Percentiles rank a stretch among this genome's conserved stretches.
phyloP scores from a whole-genome alignment of 1,140 invertebrate genomes.

The Zaprionus kolodkinae region DNA sequence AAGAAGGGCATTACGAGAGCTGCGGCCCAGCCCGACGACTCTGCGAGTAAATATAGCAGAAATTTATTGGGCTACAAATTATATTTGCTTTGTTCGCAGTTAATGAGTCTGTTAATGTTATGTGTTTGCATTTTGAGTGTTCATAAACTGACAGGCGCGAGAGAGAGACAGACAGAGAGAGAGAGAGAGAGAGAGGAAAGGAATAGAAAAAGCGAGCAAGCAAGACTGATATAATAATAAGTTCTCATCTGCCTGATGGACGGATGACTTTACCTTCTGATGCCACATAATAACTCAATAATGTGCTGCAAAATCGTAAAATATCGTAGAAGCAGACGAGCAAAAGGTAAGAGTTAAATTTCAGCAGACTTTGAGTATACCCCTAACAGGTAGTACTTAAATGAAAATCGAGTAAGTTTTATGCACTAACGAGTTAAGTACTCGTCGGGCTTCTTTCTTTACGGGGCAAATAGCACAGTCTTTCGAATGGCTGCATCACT shows the following conservation, averaged over 20 bases:
- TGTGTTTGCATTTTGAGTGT: conserved; percentile 80
- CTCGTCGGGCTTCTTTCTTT: conserved; percentile 7
- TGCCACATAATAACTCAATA: conserved; percentile 78
- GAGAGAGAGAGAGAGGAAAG: neutral
- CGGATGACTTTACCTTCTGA: conserved; percentile 42
- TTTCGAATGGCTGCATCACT: neutral
- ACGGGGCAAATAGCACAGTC: neutral
- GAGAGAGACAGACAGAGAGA: neutral
- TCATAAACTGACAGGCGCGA: conserved; percentile 60
- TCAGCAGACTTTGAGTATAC: neutral
- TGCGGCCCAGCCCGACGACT: conserved; percentile 9
- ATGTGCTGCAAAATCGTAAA: conserved; percentile 77
- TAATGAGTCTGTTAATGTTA: conserved; percentile 81
- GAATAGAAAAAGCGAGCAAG: neutral
- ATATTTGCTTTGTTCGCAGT: conserved; percentile 79
- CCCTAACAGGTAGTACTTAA: neutral
- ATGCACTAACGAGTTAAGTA: conserved; percentile 30
- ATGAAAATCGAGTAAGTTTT: conserved; percentile 35
- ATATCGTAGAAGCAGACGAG: conserved; percentile 15
- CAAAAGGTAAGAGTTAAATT: conserved; percentile 12
- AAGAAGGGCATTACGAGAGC: conserved; percentile 38
- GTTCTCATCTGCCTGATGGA: conserved; percentile 19
- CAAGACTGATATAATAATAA: conserved; percentile 39
- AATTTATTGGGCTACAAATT: conserved; percentile 82
- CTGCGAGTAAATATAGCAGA: conserved; percentile 39